Evolutionary conservation across 2,888 invertebrate genomes (phyloP).

Genomic region (Ophion ventricosus): DNA sequence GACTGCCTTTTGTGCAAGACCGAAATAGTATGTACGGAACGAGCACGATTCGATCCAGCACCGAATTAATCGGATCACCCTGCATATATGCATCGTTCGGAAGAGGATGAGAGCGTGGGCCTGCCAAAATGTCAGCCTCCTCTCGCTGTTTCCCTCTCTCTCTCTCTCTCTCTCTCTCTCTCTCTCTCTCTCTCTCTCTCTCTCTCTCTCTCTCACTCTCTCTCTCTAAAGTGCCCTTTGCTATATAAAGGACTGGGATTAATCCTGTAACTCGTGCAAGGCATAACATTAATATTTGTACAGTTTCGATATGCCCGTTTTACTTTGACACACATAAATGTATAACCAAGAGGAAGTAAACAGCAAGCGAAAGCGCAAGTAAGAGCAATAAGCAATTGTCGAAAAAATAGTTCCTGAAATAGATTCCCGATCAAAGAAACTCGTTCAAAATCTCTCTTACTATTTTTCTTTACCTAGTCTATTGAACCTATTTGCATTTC

Average conservation of each 20-base stretch:
- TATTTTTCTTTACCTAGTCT: not conserved
- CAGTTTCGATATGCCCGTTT: not conserved
- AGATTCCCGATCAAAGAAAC: not conserved
- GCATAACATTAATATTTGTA: not conserved
- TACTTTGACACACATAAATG: not conserved
- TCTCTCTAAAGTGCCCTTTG: not conserved
- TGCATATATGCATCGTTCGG: constrained; percentile 40
- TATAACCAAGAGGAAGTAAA: no score
- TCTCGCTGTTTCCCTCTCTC: not conserved
- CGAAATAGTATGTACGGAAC: constrained; percentile 8
- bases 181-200: not conserved
- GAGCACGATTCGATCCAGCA: constrained; percentile 40
- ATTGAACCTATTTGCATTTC: not conserved
- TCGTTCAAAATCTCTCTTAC: not conserved
- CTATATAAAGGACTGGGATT: not conserved
- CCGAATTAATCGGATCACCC: constrained; percentile 52
- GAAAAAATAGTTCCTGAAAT: not conserved
- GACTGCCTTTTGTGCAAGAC: constrained; percentile 43
- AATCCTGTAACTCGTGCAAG: not conserved
- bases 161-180: not conserved
- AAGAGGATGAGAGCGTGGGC: constrained; percentile 5
- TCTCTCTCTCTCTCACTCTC: not conserved
- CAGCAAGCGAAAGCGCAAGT: not conserved
- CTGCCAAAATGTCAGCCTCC: constrained; percentile 5
- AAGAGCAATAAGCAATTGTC: not conserved